Evolutionary conservation across 1,140 invertebrate genomes (phyloP).

Genomic region (Venturia canescens): DNA sequence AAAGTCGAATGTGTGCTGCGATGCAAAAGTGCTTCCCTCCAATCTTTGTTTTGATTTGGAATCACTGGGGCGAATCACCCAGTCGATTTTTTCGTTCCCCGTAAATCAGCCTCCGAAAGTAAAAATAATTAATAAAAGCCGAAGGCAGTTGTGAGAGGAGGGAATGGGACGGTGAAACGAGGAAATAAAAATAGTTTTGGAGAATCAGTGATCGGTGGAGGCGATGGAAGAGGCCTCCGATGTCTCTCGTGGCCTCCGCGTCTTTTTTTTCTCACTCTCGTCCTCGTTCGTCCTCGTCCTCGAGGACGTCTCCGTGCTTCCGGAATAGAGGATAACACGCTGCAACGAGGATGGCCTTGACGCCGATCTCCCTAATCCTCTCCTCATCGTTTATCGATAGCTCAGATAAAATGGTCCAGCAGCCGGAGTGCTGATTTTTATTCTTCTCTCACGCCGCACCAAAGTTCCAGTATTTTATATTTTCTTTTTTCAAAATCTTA

Average conservation of each 20-base stretch:
- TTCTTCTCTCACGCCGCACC: neutral
- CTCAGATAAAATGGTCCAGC: neutral
- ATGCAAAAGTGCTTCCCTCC: neutral
- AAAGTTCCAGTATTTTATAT: neutral
- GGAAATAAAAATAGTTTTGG: slow-evolving; percentile 33
- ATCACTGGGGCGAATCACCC: neutral
- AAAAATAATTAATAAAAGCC: neutral
- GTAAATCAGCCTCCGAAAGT: neutral
- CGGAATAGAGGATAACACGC: slow-evolving; percentile 34
- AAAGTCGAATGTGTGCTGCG: neutral
- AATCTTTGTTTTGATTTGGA: neutral
- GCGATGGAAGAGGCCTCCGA: slow-evolving; percentile 10
- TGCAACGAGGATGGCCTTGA: slow-evolving; percentile 40
- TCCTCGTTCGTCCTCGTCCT: slow-evolving; percentile 42
- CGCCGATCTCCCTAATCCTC: slow-evolving; percentile 18
- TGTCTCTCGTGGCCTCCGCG: slow-evolving; percentile 33
- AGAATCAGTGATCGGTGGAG: slow-evolving; percentile 27
- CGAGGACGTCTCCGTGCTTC: slow-evolving; percentile 41
- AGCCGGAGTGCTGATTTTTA: slow-evolving; percentile 9
- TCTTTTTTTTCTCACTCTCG: slow-evolving; percentile 48
- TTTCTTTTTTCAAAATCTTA: neutral
- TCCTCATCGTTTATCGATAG: slow-evolving; percentile 46
- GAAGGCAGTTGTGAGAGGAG: neutral
- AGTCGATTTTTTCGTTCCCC: neutral
- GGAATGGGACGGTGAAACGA: slow-evolving; percentile 11